phyloP scores from a whole-genome alignment of 1,140 invertebrate genomes.

The Oppia nitens region DNA sequence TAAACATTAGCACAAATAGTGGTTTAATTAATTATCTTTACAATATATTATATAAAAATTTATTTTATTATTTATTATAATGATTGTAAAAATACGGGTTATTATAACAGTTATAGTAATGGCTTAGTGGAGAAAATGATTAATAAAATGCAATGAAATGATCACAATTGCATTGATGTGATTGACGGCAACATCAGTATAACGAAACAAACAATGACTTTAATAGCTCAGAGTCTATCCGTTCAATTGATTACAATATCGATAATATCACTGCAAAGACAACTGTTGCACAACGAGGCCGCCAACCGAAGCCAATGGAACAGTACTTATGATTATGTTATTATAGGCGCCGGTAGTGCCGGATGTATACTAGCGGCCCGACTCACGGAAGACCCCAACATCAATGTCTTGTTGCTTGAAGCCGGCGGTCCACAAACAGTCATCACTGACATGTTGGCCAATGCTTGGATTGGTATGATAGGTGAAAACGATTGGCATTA shows the following conservation, averaged over 20 bases:
- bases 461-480: conserved; percentile 36
- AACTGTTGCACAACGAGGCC: conserved; percentile 6
- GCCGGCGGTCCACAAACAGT: conserved; percentile 49
- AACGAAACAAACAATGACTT: no score
- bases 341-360: conserved; percentile 21
- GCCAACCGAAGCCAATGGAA: conserved; percentile 6
- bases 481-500: conserved; percentile 53
- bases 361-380: conserved; percentile 19
- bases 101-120: no score
- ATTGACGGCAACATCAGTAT: no score
- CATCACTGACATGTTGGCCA: conserved; percentile 52
- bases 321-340: conserved; percentile 18
- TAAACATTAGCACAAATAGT: no score
- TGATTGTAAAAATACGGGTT: no score
- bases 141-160: no score
- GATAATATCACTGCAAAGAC: conserved; percentile 1
- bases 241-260: conserved; percentile 8
- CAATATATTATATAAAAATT: no score
- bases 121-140: no score
- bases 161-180: no score
- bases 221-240: neutral
- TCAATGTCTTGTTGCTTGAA: conserved; percentile 43
- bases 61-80: no score
- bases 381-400: conserved; percentile 13
- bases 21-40: no score